A percentile compares a stretch with the other conserved stretches of the same genome.
Conservation (phyloP, 2,797 vertebrate genomes). For the Ctenopoma multispine region DNA sequence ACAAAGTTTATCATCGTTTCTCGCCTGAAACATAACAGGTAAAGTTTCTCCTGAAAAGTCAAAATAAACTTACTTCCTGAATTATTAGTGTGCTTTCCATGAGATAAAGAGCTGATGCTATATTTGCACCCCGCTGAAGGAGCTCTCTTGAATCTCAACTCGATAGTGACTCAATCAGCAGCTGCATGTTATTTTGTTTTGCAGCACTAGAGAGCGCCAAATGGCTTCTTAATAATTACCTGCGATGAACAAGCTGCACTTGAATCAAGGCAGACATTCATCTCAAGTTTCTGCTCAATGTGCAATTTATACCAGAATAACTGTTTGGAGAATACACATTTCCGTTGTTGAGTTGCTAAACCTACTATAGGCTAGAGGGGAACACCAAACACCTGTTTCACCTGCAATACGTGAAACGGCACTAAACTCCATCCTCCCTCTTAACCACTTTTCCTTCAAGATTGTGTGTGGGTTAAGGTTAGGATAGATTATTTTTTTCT, state of each 20-base stretch:
- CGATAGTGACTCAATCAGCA: not conserved
- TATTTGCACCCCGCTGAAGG: not conserved
- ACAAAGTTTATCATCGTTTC: conserved; percentile 9
- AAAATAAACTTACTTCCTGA: no score
- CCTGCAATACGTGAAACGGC: no score
- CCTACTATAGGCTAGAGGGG: no score
- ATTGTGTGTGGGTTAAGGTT: no score
- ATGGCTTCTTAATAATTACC: not conserved
- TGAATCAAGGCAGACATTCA: not conserved
- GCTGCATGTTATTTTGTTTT: conserved; percentile 1
- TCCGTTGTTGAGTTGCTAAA: no score
- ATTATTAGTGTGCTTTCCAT: no score
- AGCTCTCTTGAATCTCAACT: no score
- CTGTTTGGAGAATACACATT: no score
- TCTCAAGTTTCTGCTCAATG: not conserved
- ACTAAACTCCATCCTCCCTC: no score
- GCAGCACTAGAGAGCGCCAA: conserved; percentile 53
- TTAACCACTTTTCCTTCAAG: no score
- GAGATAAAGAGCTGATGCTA: not conserved
- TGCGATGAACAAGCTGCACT: not conserved
- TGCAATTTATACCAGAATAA: not conserved
- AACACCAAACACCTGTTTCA: no score
- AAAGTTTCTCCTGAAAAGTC: not conserved
- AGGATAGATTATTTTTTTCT: no score
- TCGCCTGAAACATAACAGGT: not conserved